Base-by-base conservation (phyloP, 2,113 vertebrate genomes). In the Phycodurus eques region DNA sequence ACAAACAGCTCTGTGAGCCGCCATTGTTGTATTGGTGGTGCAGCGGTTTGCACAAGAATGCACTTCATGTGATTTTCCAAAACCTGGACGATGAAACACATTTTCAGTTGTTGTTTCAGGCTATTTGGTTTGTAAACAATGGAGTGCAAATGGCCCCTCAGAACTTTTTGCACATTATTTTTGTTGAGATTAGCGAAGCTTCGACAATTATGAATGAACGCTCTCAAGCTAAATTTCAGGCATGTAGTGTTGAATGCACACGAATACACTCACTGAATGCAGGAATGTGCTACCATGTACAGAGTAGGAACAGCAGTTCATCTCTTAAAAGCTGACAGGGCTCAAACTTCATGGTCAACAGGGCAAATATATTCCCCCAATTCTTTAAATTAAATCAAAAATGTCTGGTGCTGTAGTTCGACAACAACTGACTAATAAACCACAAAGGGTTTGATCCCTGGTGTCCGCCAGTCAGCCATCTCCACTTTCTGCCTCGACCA, bases 381-480 rank as follows among this genome's bases (percentile, higher is more conserved):
- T 59, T 31, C 3, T 31, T 14, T 13, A 57, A 57, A 57, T 11
- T 22, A 12, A 57, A 10, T 47, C 6, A 47, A 62, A 63, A 12
- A 44, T 4, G 33, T 62, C 15, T 53, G 78, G 2, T 65, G 31
- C 12, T 17, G 6, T 8, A 35, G 39, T 75, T 74, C 74, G 54
- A 9, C 46, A 22, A 68, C 65, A 77, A 72, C 54, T 31, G 68
- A 68, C 44, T 71, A 80, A 83, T 75, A 76, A 75, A 72, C 68
- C 70, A 63, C 74, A 73, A 68, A 77, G 79, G 62, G 42, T 79
- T 73, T 60, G 57, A 14, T 71, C 70, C 74, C 69, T 20, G 12
- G 72, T 82, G 86, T 77, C 85, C 88, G 70, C 77, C 69, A 83
- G 83, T 87, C 85, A 88, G 83, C 87, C 86, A 13, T 65, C 68